Percentiles rank a stretch among this genome's conserved stretches.
Conservation (phyloP, 2,113 vertebrate genomes). For the Burhinus bistriatus region DNA sequence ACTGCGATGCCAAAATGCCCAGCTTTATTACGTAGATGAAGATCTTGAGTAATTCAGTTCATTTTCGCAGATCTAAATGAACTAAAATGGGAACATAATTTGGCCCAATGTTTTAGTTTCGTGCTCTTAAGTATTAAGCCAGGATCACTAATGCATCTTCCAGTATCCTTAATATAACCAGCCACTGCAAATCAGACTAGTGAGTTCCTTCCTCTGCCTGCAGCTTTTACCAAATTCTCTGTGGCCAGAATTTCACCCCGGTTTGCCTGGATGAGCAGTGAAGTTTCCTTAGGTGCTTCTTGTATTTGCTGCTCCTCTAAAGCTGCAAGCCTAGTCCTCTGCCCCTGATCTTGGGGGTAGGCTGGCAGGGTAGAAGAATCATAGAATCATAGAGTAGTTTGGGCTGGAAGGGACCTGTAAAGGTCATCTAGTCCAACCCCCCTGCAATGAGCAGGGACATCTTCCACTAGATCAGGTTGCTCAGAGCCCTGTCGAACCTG, state of each 20-base stretch:
- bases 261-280: background rate
- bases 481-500: background rate
- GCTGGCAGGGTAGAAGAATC: background rate
- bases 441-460: background rate
- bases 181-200: background rate
- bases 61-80: background rate
- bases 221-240: background rate
- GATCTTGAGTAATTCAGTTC: slow-evolving; percentile 16
- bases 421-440: accelerated
- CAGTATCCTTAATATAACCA: background rate
- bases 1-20: slow-evolving; percentile 12
- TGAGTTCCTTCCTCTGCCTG: background rate
- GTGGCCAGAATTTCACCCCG: background rate
- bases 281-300: background rate
- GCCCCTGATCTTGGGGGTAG: background rate
- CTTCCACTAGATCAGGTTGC: background rate
- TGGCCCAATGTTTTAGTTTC: slow-evolving; percentile 15
- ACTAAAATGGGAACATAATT: slow-evolving; percentile 15
- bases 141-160: background rate
- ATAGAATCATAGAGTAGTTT: background rate
- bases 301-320: background rate
- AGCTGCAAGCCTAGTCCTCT: background rate
- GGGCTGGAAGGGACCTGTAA: background rate
- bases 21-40: background rate
- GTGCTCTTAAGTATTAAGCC: background rate